Base-by-base conservation (phyloP, 1,140 invertebrate species). In the Mycetomoellerius zeteki region DNA sequence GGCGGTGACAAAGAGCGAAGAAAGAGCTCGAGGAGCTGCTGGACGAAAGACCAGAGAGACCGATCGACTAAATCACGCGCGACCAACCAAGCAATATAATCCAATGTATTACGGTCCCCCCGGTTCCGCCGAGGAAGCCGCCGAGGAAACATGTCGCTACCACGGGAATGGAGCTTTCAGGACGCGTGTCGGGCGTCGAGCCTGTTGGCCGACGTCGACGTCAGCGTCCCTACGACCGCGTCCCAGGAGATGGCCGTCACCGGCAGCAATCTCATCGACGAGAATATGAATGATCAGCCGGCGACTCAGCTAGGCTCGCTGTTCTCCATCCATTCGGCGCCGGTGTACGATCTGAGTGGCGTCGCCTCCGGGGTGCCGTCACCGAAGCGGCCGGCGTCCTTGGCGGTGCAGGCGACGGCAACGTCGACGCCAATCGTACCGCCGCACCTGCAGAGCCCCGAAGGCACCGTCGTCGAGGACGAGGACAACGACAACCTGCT, bases 401-500 rank as follows among this genome's bases (percentile, higher is more conserved):
- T 95, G 58, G 90, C 94, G 8, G 93, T 95, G 0, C 95, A 94
- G 56, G 86, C 92, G 16, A 94, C 93, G 1, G 94, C 95, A 0
- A 95, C 91, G 4, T 94, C 94, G 72, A 95, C 94, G 2, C 94
- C 94, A 4, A 72, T 95, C 27, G 94, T 95, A 6, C 94, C 94
- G 7, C 95, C 94, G 10, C 96, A 93, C 71, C 93, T 92, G 71
- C 94, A 91, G 89, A 96, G 92, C 93, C 96, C 96, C 1, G 96
- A 97, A 64, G 96, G 93, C 7, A 92, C 96, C 77, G 96, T 93
- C 3, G 91, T 96, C 82, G 96, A 96, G 80, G 97, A 97, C 91
- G 97, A 97, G 82, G 97, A 97, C 92, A 97, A 97, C 50, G 96
- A 96, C 86, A 96, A 96, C 90, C 93, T 97, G 75, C 93, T 97